Evolutionary conservation across 2,888 invertebrate species (phyloP).

Genomic region (Ethmia dodecea): DNA sequence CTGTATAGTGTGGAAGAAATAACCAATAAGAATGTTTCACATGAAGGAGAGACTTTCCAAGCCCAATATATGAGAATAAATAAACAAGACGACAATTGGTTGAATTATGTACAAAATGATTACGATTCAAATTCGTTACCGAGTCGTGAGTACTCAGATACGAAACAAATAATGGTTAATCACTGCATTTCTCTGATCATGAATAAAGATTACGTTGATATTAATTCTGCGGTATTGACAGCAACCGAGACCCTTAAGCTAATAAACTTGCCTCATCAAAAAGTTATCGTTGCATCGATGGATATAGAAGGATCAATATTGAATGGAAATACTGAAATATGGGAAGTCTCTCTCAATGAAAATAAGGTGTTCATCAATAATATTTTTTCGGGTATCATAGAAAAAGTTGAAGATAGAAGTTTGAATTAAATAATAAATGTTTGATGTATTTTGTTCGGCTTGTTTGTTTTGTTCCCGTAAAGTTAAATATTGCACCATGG

Average conservation of each 20-base stretch:
- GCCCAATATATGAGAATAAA: neutral
- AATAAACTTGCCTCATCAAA: conserved; percentile 7
- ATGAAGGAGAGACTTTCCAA: conserved; percentile 5
- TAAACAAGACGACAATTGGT: conserved; percentile 4
- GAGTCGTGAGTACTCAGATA: neutral
- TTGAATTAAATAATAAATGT: conserved; percentile 8
- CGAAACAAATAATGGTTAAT: neutral
- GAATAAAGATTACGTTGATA: no score
- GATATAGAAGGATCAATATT: conserved; percentile 12
- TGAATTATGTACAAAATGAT: no score
- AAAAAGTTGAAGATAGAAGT: conserved; percentile 10
- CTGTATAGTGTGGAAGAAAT: conserved; percentile 1
- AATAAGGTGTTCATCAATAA: conserved; percentile 19
- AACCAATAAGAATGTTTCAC: neutral
- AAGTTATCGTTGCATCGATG: conserved; percentile 20
- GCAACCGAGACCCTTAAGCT: neutral
- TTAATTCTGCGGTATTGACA: neutral
- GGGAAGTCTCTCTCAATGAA: conserved; percentile 19
- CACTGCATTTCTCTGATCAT: neutral
- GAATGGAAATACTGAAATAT: conserved; percentile 17
- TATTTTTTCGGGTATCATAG: conserved; percentile 19
- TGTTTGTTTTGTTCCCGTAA: conserved; percentile 6
- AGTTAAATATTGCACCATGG: no score
- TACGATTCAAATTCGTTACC: no score
- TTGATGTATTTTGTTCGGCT: conserved; percentile 1